A percentile compares a stretch with the other conserved stretches of the same genome.
Conservation (phyloP, 2,113 vertebrate species). For the Lampris incognitus region DNA sequence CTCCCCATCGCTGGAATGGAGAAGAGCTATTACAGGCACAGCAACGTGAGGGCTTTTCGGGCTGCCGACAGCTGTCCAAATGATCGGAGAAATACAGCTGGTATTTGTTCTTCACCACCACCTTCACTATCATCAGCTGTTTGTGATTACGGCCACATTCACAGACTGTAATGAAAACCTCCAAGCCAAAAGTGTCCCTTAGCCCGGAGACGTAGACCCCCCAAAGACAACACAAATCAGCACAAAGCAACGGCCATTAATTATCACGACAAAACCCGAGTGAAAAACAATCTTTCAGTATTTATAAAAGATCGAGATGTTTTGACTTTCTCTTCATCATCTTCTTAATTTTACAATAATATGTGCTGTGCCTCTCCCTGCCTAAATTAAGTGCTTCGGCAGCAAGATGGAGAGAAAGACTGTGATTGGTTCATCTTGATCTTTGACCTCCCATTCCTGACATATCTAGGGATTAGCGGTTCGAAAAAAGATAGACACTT, state of each 20-base stretch:
- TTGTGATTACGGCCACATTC: conserved; percentile 62
- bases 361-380: not conserved
- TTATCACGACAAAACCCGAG: too few relatives aligned
- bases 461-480: conserved; percentile 20
- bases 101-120: conserved; percentile 68
- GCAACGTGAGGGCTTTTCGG: conserved; percentile 75
- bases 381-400: not conserved
- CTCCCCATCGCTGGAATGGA: conserved; percentile 73
- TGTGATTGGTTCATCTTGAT: not conserved
- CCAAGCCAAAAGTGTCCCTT: conserved; percentile 17
- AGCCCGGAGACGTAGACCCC: not conserved
- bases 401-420: not conserved
- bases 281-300: too few relatives aligned
- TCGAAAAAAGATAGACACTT: conserved; percentile 29
- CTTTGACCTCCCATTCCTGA: conserved; percentile 40
- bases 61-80: conserved; percentile 84
- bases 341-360: too few relatives aligned
- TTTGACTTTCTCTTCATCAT: too few relatives aligned
- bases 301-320: too few relatives aligned
- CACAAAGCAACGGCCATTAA: too few relatives aligned
- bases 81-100: conserved; percentile 70
- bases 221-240: conserved; percentile 4
- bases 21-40: conserved; percentile 80
- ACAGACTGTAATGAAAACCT: conserved; percentile 65
- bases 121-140: conserved; percentile 74